Conservation (phyloP, 2,113 vertebrate species). For the Marcusenius ussheri region DNA sequence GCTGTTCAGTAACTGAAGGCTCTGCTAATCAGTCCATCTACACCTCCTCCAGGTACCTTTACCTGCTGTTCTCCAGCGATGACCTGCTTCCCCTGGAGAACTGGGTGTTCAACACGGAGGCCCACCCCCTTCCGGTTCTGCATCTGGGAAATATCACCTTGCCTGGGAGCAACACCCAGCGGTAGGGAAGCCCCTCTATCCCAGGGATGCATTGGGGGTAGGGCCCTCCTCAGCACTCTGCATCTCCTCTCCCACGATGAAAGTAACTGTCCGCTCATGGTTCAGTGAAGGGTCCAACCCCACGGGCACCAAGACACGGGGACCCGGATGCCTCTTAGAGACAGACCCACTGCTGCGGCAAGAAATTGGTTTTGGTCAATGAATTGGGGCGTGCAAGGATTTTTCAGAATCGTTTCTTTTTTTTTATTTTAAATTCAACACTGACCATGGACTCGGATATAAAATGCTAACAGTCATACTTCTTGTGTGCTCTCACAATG, state of each 20-base stretch:
- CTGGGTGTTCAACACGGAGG: constrained; percentile 24
- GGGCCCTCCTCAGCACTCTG: not conserved
- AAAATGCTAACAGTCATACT: constrained; percentile 14
- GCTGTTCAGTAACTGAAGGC: not conserved
- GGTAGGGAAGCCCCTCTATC: not conserved
- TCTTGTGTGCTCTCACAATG: constrained; percentile 34
- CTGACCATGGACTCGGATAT: not conserved
- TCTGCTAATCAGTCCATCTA: not conserved
- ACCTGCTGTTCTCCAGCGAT: constrained; percentile 22
- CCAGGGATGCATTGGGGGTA: not conserved
- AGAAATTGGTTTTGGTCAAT: not conserved
- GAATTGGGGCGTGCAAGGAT: constrained; percentile 2
- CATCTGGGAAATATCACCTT: constrained; percentile 19
- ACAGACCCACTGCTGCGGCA: not conserved
- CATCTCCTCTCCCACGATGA: not conserved
- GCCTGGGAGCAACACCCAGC: constrained; percentile 8
- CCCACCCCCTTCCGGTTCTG: constrained; percentile 18
- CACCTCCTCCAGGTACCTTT: constrained; percentile 9
- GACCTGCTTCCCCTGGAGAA: constrained; percentile 19
- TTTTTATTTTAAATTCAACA: not conserved
- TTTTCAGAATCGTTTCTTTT: not conserved
- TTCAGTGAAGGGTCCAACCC: not conserved
- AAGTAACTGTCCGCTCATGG: not conserved
- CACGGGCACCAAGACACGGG: not conserved
- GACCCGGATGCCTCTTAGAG: not conserved